A percentile compares a stretch with the other conserved stretches of the same genome.
These are phyloP conservation scores for Xenopus tropicalis DNA, from an alignment of 2,113 vertebrate species.

Conservation along the genomic window UCB_Xtro_10.0 CM004450.2:103091501-103092000, in stretches of 20 bases:
- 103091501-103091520: too few relatives aligned
- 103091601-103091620: too few relatives aligned
- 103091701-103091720: not conserved
- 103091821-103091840: not conserved
- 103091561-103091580: too few relatives aligned
- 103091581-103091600: too few relatives aligned
- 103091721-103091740: not conserved
- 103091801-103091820: not conserved
- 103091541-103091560: too few relatives aligned
- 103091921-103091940: not conserved
- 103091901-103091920: not conserved
- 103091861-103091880: slow-evolving; percentile 17
- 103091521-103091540: too few relatives aligned
- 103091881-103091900: not conserved
- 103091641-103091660: not conserved
- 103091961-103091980: not conserved
- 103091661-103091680: not conserved
- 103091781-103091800: not conserved
- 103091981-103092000: not conserved
- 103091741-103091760: not conserved
- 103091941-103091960: not conserved
- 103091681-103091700: too few relatives aligned
- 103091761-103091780: not conserved
- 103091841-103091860: slow-evolving; percentile 13
- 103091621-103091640: too few relatives aligned